Base-by-base conservation (phyloP, 2,113 vertebrate genomes). In the Polyodon spathula region DNA sequence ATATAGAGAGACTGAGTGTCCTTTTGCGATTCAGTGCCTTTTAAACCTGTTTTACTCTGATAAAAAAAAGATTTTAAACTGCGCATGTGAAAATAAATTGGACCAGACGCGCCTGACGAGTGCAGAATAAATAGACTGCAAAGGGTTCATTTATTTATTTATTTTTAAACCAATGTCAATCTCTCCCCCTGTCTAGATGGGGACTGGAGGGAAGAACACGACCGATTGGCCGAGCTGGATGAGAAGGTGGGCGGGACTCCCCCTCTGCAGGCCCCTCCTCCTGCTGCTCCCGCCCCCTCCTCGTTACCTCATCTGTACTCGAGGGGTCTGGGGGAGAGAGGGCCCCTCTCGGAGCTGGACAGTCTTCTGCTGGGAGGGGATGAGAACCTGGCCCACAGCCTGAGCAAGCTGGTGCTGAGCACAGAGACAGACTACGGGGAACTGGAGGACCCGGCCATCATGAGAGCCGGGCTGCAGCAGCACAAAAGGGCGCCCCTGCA, bases 131-230 rank as follows among this genome's bases (percentile, higher is more conserved):
- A n/a, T n/a, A n/a, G n/a, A n/a, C n/a, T n/a, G n/a, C n/a, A n/a
- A n/a, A n/a, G n/a, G n/a, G n/a, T n/a, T 3, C 14, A 40, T 58
- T n/a, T 58, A n/a, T 37, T 10, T 10, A 11, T 12, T 38, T 52
- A 16, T 42, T 63, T 15, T 56, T 61, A 54, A 3, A 67, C 4
- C 37, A n/a, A n/a, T 40, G 1, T 17, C 37, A 5, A 38, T 8
- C 6, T 58, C 40, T 58, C 56, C 15, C 58, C 12, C 44, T 2
- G 0, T 41, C 12, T 37, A 96, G 94, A 97, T 52, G 95, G 97
- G 1, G 95, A 97, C 69, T 96, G 95, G 94, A 92, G 95, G 67
- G 93, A 95, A 71, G 90, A 92, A 8, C 94, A 96, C 51, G 92
- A 95, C 53, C 88, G 92, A 6, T 72, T 97, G 50, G 90, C 91